Evolutionary conservation across 2,888 invertebrate genomes (phyloP).

Genomic region (Agrotis clavis): DNA sequence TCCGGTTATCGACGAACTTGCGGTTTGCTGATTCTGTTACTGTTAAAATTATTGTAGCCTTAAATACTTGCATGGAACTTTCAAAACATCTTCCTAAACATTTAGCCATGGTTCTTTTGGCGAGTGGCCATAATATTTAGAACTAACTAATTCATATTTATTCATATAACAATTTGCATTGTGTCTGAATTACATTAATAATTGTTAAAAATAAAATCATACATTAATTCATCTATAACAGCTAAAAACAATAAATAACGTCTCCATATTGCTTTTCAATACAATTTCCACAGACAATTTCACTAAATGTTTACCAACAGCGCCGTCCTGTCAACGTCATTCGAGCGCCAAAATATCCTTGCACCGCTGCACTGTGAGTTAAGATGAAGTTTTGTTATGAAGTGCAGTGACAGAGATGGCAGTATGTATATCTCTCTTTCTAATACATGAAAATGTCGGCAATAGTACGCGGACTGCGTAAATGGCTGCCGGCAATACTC

Average conservation of each 20-base stretch:
- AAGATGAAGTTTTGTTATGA: constrained; percentile 19
- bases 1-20: constrained; percentile 2
- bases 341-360: background rate
- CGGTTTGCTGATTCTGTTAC: constrained; percentile 23
- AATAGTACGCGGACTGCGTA: constrained; percentile 60
- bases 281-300: background rate
- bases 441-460: constrained; percentile 39
- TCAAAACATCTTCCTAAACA: no score
- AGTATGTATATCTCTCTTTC: constrained; percentile 28
- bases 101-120: background rate
- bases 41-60: constrained; percentile 16
- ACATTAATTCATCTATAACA: no score
- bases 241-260: background rate
- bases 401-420: constrained; percentile 30
- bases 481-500: constrained; percentile 56
- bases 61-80: no score
- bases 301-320: background rate
- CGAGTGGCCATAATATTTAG: background rate
- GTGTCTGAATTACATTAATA: no score
- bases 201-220: no score
- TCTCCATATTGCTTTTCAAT: background rate
- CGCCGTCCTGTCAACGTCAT: background rate
- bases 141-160: no score
- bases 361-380: background rate
- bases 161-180: no score